phyloP scores from a whole-genome alignment of 2,797 vertebrate species.

The Onychomys leucogaster region DNA sequence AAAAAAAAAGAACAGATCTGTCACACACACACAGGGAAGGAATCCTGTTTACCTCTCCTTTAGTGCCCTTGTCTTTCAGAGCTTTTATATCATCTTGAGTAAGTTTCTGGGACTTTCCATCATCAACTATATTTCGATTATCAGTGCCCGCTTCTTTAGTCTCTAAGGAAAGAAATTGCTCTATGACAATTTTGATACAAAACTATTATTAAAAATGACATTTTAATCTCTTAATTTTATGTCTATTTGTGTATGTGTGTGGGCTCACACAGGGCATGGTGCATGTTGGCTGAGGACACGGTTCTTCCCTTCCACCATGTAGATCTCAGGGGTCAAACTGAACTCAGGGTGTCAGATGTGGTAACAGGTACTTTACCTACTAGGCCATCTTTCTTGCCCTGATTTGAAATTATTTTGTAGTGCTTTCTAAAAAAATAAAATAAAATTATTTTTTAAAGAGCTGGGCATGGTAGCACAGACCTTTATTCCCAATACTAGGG shows the following conservation, averaged over 20 bases:
- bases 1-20: conserved; percentile 29
- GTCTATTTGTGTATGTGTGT: not conserved
- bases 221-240: not conserved
- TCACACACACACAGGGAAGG: conserved; percentile 66
- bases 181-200: conserved; percentile 71
- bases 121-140: conserved; percentile 98
- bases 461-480: not conserved
- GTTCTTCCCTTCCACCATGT: not conserved
- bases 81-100: conserved; percentile 98
- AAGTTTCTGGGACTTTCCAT: conserved; percentile 98
- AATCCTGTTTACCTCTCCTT: conserved; percentile 93
- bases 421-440: not conserved
- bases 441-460: not conserved
- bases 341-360: not conserved
- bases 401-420: not conserved
- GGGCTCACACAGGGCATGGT: not conserved
- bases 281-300: not conserved
- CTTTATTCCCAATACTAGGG: not conserved
- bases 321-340: not conserved
- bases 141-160: conserved; percentile 95
- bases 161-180: conserved; percentile 89
- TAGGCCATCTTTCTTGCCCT: not conserved
- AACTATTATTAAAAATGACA: not conserved
- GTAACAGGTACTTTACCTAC: not conserved
- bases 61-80: conserved; percentile 97